These are phyloP conservation scores for Rhizoglyphus robini DNA, from an alignment of 1,140 invertebrate genomes.

Conservation along the genomic window DNA sequence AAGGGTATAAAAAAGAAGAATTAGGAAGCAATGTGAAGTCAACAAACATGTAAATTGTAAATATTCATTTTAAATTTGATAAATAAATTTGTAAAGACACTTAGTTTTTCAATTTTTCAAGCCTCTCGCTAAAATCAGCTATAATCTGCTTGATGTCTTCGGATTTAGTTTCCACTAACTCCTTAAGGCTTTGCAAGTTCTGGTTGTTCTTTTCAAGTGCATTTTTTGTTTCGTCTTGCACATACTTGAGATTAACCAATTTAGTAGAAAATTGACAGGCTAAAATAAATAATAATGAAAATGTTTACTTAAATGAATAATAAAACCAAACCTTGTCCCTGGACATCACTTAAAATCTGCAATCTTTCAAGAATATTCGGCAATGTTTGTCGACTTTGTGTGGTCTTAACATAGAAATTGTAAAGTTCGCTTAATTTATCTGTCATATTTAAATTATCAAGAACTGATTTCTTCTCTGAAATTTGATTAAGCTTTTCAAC, in stretches of 20 bases:
- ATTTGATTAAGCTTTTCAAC: constrained; percentile 60
- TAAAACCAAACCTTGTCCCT: constrained; percentile 59
- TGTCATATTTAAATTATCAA: constrained; percentile 57
- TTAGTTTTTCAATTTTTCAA: constrained; percentile 5
- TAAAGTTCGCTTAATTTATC: constrained; percentile 69
- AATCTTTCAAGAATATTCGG: constrained; percentile 69
- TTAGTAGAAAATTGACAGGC: background rate
- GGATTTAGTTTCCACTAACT: background rate
- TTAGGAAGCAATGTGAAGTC: background rate
- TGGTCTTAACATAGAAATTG: constrained; percentile 67
- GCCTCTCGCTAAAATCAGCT: background rate
- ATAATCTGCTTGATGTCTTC: background rate
- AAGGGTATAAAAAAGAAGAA: constrained; percentile 36
- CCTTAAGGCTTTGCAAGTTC: background rate
- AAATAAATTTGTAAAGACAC: background rate
- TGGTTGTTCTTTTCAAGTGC: background rate
- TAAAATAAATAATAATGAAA: background rate
- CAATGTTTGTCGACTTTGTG: constrained; percentile 55
- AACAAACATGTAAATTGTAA: background rate
- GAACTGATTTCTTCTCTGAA: constrained; percentile 47
- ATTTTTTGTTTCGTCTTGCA: background rate
- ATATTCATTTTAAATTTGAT: background rate
- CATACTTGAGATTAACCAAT: background rate
- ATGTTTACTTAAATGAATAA: constrained; percentile 17
- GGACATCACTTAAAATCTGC: constrained; percentile 62